A percentile compares a stretch with the other conserved stretches of the same genome.
Evolutionary conservation across 2,113 vertebrate genomes (phyloP).

Genomic region (Dolichallabes microphthalmus): DNA sequence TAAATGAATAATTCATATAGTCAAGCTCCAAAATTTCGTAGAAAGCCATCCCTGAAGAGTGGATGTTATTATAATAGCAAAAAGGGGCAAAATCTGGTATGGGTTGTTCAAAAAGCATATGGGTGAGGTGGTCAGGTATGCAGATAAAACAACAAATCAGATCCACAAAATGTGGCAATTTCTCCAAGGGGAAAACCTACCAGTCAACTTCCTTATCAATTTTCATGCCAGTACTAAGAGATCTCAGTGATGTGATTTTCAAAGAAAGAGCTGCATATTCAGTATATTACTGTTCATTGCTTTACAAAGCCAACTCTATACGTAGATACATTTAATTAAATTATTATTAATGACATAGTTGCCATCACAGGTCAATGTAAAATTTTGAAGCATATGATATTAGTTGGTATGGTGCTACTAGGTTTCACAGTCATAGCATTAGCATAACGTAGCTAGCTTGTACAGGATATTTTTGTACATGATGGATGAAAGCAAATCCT

Average conservation of each 20-base stretch:
- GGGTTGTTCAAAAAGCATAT: not conserved
- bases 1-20: not conserved
- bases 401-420: not conserved
- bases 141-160: not conserved
- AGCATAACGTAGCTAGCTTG: not conserved
- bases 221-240: not conserved
- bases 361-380: not conserved
- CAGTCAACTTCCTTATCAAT: not conserved
- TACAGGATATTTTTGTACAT: not conserved
- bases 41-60: not conserved
- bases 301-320: not conserved
- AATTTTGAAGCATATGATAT: not conserved
- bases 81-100: not conserved
- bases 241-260: not conserved
- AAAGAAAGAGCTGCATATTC: not conserved
- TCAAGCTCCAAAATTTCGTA: not conserved
- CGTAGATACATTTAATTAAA: not conserved
- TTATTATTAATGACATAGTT: not conserved
- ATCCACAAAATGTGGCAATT: not conserved
- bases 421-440: not conserved
- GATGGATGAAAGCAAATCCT: not conserved
- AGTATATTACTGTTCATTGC: not conserved
- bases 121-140: not conserved
- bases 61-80: not conserved
- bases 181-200: not conserved